Base-by-base conservation (phyloP, 1,140 invertebrate genomes). In the Drosophila teissieri region DNA sequence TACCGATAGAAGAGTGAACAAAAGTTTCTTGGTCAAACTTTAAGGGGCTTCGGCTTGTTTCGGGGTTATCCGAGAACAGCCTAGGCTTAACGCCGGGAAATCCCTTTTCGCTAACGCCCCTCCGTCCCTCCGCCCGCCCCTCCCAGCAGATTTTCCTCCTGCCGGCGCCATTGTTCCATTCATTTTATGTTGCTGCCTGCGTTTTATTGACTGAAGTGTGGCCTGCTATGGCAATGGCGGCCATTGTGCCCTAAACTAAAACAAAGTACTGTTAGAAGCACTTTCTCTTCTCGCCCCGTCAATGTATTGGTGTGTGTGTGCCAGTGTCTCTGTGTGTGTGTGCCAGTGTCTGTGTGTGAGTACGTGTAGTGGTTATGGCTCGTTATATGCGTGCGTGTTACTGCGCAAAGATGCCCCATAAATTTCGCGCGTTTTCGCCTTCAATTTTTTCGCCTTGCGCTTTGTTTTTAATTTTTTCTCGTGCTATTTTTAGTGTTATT, bases 351-450 rank as follows among this genome's bases (percentile, higher is more conserved):
- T 65, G 22, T 53, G 27, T 63, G 45, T 60, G 39, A 55, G 56
- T 58, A 65, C 49, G 45, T 62, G 73, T 85, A 70, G 70, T 82
- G 65, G 83, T 88, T 88, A 86, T 88, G 52, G 79, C 75, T 77
- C 83, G 83, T 86, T 86, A 86, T 83, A 74, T 88, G 79, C 83
- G 83, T 86, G 83, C 83, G 83, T 86, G 83, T 86, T 86, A 88
- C 83, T 83, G 83, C 84, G 83, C 75, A 88, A 89, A 88, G 83
- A 88, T 88, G 84, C 51, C 84, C 70, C 83, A 88, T 88, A 88
- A 88, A 88, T 88, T 88, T 88, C 75, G 84, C 83, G 84, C 83
- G 53, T 88, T 88, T 88, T 88, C 84, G 79, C 75, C 82, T 88
- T 86, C 65, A 86, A 68, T 86, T 86, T 73, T 77, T 75, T 56